Percentiles rank a stretch among this genome's conserved stretches.
phyloP scores from a whole-genome alignment of 2,888 invertebrate genomes.

The Andricus curvator region DNA sequence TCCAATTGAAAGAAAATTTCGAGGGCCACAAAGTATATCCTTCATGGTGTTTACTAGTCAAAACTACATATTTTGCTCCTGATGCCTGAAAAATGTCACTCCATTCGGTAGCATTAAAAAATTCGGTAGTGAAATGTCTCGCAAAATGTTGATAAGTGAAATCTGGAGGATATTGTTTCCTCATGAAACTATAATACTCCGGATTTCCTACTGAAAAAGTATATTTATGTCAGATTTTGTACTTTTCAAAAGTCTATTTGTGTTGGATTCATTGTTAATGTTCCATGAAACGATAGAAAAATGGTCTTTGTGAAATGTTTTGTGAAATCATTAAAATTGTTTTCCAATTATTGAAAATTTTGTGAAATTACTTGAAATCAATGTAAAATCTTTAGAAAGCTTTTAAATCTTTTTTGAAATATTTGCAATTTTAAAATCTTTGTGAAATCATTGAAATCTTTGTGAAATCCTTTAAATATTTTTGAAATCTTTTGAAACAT shows the following conservation, averaged over 20 bases:
- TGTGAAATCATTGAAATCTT: no score
- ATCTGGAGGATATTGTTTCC: slow-evolving; percentile 88
- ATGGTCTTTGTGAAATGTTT: no score
- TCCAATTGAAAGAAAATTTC: slow-evolving; percentile 84
- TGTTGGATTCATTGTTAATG: no score
- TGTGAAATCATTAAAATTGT: no score
- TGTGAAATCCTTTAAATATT: no score
- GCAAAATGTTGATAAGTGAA: slow-evolving; percentile 97
- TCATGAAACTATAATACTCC: slow-evolving; percentile 84
- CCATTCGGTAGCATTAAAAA: slow-evolving; percentile 92
- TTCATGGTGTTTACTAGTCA: slow-evolving; percentile 85
- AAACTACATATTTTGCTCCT: slow-evolving; percentile 89
- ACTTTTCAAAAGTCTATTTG: no score
- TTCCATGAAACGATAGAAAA: no score
- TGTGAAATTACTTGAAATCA: no score
- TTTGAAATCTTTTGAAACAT: neutral
- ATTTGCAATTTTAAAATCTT: no score
- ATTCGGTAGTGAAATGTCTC: slow-evolving; percentile 91
- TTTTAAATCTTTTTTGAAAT: no score
- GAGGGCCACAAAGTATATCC: slow-evolving; percentile 84
- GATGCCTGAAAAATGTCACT: slow-evolving; percentile 89
- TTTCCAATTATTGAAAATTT: no score
- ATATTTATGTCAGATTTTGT: neutral
- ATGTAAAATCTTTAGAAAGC: no score
- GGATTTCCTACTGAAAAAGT: neutral